Conservation (phyloP, 2,797 vertebrate genomes). For the Dicrostonyx torquatus region DNA sequence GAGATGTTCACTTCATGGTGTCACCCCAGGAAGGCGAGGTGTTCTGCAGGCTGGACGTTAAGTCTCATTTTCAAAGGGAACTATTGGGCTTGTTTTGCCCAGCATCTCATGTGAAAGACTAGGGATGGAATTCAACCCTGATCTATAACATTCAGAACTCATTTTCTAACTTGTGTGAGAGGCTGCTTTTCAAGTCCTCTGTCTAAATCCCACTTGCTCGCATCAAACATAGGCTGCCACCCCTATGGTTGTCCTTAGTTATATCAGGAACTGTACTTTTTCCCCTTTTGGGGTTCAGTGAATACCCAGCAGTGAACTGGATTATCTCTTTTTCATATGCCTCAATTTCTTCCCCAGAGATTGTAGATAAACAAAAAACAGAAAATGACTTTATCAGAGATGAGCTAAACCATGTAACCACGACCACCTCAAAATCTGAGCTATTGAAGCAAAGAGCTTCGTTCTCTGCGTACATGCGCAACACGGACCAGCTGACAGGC, state of each 20-base stretch:
- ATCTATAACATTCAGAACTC: neutral
- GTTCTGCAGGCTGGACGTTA: neutral
- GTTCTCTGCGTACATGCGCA: too few relatives aligned
- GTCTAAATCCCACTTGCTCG: neutral
- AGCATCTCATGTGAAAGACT: neutral
- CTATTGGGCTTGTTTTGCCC: neutral
- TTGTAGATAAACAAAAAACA: neutral
- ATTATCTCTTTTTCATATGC: neutral
- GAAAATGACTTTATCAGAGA: neutral
- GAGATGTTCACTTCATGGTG: neutral
- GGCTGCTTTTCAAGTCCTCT: neutral
- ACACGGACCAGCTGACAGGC: too few relatives aligned
- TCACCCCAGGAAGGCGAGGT: neutral
- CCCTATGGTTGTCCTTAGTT: neutral
- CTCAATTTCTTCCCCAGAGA: neutral
- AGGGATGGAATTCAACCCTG: neutral
- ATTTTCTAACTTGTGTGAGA: neutral
- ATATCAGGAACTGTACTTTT: neutral
- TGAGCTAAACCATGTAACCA: neutral
- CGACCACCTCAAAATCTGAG: constrained; percentile 20
- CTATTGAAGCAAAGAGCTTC: neutral
- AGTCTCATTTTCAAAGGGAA: constrained; percentile 1
- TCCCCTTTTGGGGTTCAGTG: neutral
- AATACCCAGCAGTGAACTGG: neutral
- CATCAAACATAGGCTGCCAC: neutral